A percentile compares a stretch with the other conserved stretches of the same genome.
Evolutionary conservation across 2,113 vertebrate genomes (phyloP).

Genomic region (Gnathonemus longibarbis): DNA sequence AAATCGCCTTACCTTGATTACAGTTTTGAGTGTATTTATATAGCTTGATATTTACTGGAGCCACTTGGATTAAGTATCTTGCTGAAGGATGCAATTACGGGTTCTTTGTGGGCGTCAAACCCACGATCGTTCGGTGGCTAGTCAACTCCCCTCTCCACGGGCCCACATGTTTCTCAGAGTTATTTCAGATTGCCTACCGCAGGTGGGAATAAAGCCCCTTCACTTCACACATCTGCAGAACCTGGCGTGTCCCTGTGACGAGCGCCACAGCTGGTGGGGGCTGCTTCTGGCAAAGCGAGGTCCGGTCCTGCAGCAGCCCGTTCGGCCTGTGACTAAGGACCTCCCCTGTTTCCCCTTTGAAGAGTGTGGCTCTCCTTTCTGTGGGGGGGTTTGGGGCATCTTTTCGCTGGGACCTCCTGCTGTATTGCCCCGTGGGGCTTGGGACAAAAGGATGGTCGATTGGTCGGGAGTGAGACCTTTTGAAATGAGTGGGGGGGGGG

Average conservation of each 20-base stretch:
- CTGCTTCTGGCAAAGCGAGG: background rate
- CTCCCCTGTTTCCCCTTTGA: too few relatives aligned
- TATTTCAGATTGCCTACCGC: background rate
- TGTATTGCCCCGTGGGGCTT: background rate
- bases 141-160: background rate
- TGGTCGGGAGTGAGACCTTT: background rate
- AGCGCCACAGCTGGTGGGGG: background rate
- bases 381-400: background rate
- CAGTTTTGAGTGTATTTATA: background rate
- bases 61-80: background rate
- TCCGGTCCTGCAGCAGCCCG: background rate
- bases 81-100: background rate
- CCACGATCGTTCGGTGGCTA: background rate
- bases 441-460: background rate
- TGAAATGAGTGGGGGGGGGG: background rate
- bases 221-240: background rate
- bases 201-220: background rate
- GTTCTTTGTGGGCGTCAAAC: background rate
- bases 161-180: background rate
- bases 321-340: too few relatives aligned
- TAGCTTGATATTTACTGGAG: background rate
- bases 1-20: background rate
- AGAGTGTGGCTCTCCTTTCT: background rate
- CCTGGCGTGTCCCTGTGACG: background rate
- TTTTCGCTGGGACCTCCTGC: background rate